Base-by-base conservation (phyloP, 2,888 invertebrate species). In the Luperina testacea region DNA sequence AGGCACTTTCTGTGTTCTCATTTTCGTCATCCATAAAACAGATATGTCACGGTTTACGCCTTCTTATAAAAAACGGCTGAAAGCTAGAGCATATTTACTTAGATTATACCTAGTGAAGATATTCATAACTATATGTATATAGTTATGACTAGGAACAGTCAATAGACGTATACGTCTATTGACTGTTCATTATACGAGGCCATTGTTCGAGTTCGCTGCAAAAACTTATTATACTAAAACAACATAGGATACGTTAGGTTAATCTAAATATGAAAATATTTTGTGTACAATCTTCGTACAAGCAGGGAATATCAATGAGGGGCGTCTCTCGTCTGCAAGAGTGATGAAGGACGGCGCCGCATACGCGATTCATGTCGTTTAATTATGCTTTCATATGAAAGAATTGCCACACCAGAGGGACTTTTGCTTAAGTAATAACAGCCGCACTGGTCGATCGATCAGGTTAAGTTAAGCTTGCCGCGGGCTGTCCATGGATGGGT, bases 241-340 rank as follows among this genome's bases (percentile, higher is more conserved):
- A 87, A 88, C 87, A 81, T 67, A 65, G 75, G 78, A 87, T 87
- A 87, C 75, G 87, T 81, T 65, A 72, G 77, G 73, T 74, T 88
- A 79, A 88, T 88, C 85, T 83, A 77, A 87, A 86, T 87, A 87
- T 87, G 86, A 88, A 87, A 88, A 87, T 86, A 87, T 88, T 87
- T 87, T 88, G 83, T 79, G 65, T 87, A 85, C 84, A 82, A 85
- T 81, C 84, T 81, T 86, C 75, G 77, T 70, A 85, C 84, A 71
- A 76, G 68, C 67, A 38, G 69, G 51, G 82, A 88, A 88, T 87
- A 88, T 88, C 81, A 88, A 88, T 87, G 84, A 88, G 81, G 77
- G 67, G 63, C 75, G 80, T 78, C n/a, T 63, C 71, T 69, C 75
- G 78, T 77, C 83, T 78, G 72, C 64, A 57, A 75, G 79, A 83